Conservation (phyloP, 2,888 invertebrate genomes). For the Cephus pulcher region DNA sequence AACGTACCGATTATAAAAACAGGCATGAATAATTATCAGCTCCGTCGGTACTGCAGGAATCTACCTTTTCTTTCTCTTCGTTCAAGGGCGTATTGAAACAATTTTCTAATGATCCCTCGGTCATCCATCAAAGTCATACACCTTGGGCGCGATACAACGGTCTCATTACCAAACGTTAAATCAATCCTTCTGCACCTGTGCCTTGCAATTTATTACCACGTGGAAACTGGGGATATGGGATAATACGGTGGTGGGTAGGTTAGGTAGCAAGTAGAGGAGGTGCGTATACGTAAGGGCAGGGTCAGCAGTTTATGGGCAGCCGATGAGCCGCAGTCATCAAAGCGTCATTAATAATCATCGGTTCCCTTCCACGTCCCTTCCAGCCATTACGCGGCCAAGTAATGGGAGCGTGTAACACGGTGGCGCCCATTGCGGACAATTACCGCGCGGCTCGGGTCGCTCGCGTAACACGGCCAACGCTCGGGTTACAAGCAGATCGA, state of each 20-base stretch:
- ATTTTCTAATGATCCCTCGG: too few species aligned
- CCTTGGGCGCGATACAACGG: not conserved
- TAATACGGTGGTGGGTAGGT: not conserved
- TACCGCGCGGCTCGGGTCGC: not conserved
- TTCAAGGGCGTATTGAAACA: too few species aligned
- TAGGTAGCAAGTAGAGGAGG: too few species aligned
- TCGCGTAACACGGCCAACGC: not conserved
- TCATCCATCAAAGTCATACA: not conserved
- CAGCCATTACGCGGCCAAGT: not conserved
- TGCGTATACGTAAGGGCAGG: conserved; percentile 16
- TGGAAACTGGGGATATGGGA: conserved; percentile 18
- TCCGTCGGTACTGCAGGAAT: too few species aligned
- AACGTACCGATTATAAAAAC: too few species aligned
- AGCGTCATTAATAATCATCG: conserved; percentile 31
- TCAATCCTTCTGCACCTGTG: conserved; percentile 41
- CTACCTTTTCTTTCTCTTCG: too few species aligned
- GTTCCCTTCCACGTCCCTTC: not conserved
- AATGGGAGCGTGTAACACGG: not conserved
- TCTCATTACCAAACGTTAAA: conserved; percentile 33
- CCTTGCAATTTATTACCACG: conserved; percentile 37
- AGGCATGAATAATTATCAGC: too few species aligned
- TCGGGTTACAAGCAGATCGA: too few species aligned
- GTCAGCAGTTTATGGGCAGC: conserved; percentile 26
- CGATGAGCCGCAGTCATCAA: conserved; percentile 27
- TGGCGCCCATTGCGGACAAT: conserved; percentile 11